A percentile compares a stretch with the other conserved stretches of the same genome.
Evolutionary conservation across 1,140 invertebrate genomes (phyloP).

Genomic region (Schmidtea mediterranea): DNA sequence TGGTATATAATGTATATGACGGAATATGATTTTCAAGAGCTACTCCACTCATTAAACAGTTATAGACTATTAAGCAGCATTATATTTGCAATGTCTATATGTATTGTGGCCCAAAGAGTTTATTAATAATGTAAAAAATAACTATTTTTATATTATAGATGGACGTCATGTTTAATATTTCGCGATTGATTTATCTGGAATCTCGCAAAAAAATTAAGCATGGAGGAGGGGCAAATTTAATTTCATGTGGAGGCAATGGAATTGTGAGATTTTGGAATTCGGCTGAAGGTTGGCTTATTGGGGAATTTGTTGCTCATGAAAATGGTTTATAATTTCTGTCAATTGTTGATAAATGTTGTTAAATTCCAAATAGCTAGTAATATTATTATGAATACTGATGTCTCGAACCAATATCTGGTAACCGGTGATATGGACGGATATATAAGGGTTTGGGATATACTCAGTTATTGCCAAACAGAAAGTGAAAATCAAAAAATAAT

Average conservation of each 20-base stretch:
- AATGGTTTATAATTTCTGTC: slow-evolving; percentile 13
- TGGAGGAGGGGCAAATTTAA: slow-evolving; percentile 17
- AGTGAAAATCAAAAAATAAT: slow-evolving; percentile 11
- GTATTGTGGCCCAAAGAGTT: too few relatives aligned
- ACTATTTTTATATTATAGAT: too few relatives aligned
- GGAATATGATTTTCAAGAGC: too few relatives aligned
- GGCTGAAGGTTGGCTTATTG: slow-evolving; percentile 12
- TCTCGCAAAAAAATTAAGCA: slow-evolving; percentile 15
- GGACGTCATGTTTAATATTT: slow-evolving; percentile 19
- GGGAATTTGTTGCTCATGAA: slow-evolving; percentile 23
- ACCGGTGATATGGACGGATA: slow-evolving; percentile 24
- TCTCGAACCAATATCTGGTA: slow-evolving; percentile 16
- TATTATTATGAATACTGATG: slow-evolving; percentile 22
- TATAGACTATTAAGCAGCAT: too few relatives aligned
- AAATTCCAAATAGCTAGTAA: slow-evolving; percentile 14
- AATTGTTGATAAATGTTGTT: neutral
- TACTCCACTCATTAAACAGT: too few relatives aligned
- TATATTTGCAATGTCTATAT: too few relatives aligned
- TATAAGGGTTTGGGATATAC: slow-evolving; percentile 24
- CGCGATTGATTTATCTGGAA: slow-evolving; percentile 17
- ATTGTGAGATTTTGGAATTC: slow-evolving; percentile 25
- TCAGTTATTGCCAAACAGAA: slow-evolving; percentile 14
- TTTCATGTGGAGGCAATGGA: slow-evolving; percentile 24
- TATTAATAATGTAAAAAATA: too few relatives aligned
- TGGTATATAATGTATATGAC: too few relatives aligned